Base-by-base conservation (phyloP, 2,888 invertebrate genomes). In the Cloeon dipterum region DNA sequence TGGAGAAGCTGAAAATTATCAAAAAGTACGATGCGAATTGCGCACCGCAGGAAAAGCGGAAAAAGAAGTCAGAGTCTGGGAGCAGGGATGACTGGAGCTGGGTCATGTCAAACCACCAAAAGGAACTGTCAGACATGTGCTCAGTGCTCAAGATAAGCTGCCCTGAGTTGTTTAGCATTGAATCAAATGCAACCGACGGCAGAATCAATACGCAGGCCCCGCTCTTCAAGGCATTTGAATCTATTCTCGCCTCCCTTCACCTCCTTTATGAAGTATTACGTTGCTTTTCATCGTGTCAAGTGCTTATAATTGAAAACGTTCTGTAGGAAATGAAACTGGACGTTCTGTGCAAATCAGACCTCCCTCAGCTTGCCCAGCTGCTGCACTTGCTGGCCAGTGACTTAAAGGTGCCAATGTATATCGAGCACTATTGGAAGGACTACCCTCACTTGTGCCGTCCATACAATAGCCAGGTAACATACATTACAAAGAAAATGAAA, bases 361-460 rank as follows among this genome's bases (percentile, higher is more conserved):
- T 83, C 41, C 65, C 68, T 37, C 62, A 71, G 0, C 50, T 91
- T 26, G 77, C 74, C 0, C 50, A 59, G 43, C 66, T 88, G 39
- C 55, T 91, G 23, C 70, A 75, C 49, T 79, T 77, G 50, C 52
- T 91, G 29, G 66, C 85, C 1, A 63, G 65, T 29, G 86, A 89
- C 57, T 63, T 91, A 47, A 66, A 69, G 39, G 59, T 82, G 38
- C 59, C 66, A 2, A 57, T 64, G 19, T 91, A 82, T 47, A 63
- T 69, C 2, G 66, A 76, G 45, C 76, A 83, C 53, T 93, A 93
- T 52, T 77, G 81, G 63, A 58, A 78, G 43, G 91, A 91, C 57
- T 85, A 74, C 49, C 88, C 91, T 0, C 53, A 59, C 3, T 57
- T 69, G 8, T 70, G 68, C 44, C 50, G 52, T 14, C 46, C 65